Conservation (phyloP, 1,140 invertebrate genomes). For the Drosophila ironensis region DNA sequence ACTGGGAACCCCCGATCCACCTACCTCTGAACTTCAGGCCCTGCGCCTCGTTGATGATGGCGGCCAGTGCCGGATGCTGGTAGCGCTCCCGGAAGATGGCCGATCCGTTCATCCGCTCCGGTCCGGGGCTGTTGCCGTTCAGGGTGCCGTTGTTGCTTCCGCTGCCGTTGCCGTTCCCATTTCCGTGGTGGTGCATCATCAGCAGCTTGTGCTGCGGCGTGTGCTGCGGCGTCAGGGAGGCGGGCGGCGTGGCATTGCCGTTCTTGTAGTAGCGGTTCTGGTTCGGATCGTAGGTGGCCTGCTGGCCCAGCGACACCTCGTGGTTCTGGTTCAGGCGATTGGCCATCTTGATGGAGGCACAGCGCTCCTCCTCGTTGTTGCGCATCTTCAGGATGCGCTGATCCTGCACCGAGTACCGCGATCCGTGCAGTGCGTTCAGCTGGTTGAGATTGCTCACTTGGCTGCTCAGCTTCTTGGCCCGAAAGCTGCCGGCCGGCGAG, state of each 20-base stretch:
- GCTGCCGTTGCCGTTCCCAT: constrained; percentile 55
- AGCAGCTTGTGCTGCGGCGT: constrained; percentile 67
- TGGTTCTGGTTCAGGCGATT: constrained; percentile 74
- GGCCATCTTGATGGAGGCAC: constrained; percentile 70
- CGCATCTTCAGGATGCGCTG: constrained; percentile 81
- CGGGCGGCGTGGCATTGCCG: constrained; percentile 69
- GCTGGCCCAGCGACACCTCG: constrained; percentile 33
- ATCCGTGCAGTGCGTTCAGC: constrained; percentile 68
- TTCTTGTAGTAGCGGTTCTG: constrained; percentile 81
- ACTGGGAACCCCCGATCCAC: constrained; percentile 13
- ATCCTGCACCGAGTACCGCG: constrained; percentile 75
- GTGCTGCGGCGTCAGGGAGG: constrained; percentile 70
- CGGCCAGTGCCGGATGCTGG: constrained; percentile 78
- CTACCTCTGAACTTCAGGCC: constrained; percentile 79
- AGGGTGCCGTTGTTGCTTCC: too few species aligned
- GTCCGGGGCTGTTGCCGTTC: constrained; percentile 49
- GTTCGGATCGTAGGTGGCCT: constrained; percentile 71
- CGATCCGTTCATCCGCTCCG: constrained; percentile 58
- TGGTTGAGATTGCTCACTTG: constrained; percentile 76
- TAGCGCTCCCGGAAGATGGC: constrained; percentile 76
- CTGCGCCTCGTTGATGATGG: constrained; percentile 79
- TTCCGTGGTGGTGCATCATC: constrained; percentile 56
- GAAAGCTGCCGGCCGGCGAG: constrained; percentile 76
- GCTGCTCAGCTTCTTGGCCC: constrained; percentile 65
- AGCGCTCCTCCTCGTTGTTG: constrained; percentile 77